Evolutionary conservation across 2,113 vertebrate genomes (phyloP), one percentile per base, ranked within the genome.

Genomic region (Ariopsis seemanni): DNA sequence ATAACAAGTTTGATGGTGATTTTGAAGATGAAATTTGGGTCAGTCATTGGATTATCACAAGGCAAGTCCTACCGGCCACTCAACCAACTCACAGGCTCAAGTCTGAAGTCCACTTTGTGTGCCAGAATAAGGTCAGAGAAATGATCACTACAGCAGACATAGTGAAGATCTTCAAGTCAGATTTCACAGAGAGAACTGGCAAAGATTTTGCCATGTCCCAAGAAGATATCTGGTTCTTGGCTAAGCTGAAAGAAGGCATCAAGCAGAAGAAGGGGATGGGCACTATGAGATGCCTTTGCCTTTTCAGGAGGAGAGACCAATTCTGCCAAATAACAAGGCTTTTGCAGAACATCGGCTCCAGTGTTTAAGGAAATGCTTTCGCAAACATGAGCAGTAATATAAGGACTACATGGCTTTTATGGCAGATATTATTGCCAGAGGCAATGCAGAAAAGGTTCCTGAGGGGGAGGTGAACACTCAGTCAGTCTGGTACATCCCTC

Each of bases 401-500:
- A 87, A 58, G 67, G 22, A 87, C 22, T 72, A 82, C 58, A 5
- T 83, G 5, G 52, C 55, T n/a, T 85, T 82, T 5, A 85, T 88
- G 78, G 30, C 27, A 0, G 48, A 88, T 2, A 82, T 72, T 14
- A 72, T 88, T 74, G 11, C 50, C 25, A 69, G 78, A 42, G 48
- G 67, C 0, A 69, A 88, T 55, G 78, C 77, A 27, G 48, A 63
- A 89, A 82, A 17, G 27, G 85, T 89, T 14, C 69, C 82, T 34
- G 25, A 87, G 30, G 53, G 18, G 12, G 81, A 84, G 25, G 7
- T 87, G 27, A 60, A 18, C 42, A 85, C 81, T 34, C 85, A 87
- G 8, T 82, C 75, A 34, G 74, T 34, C 30, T 89, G 86, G 84
- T 91, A 85, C 18, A 91, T 89, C 15, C 86, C 53, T n/a, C 87